These are phyloP conservation scores for Ficedula albicollis DNA, from an alignment of 2,797 vertebrate species.

Conservation along the genomic window DNA sequence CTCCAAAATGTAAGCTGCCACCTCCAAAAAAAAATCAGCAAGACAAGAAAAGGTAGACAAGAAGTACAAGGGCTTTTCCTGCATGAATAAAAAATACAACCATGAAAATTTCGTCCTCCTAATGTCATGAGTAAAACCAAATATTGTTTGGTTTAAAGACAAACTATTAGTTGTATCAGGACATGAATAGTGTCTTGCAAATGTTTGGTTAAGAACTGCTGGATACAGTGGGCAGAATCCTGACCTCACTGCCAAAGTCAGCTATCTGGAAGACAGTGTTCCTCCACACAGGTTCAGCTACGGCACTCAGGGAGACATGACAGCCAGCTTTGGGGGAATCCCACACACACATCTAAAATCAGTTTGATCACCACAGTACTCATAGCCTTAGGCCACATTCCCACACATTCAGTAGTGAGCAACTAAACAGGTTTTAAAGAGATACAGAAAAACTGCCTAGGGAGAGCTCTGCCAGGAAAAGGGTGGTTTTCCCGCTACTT, in stretches of 20 bases:
- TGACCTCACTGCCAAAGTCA: not conserved
- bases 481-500: not conserved
- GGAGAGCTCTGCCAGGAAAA: conserved; percentile 36
- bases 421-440: conserved; percentile 51
- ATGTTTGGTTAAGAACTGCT: not conserved
- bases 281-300: not conserved
- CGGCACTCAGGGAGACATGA: not conserved
- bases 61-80: not conserved
- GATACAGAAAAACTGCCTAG: conserved; percentile 11
- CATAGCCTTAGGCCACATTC: conserved; percentile 46
- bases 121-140: not conserved
- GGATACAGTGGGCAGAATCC: not conserved
- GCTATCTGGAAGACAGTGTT: not conserved
- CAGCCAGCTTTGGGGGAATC: conserved; percentile 34
- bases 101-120: not conserved
- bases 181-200: not conserved
- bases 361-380: conserved; percentile 40
- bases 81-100: not conserved
- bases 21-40: not conserved
- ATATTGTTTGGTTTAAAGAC: not conserved
- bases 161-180: not conserved
- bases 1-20: not conserved
- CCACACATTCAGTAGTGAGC: not conserved
- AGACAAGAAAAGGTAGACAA: not conserved
- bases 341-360: conserved; percentile 21